Conservation (phyloP, 2,888 invertebrate species). For the Dicycla oo region DNA sequence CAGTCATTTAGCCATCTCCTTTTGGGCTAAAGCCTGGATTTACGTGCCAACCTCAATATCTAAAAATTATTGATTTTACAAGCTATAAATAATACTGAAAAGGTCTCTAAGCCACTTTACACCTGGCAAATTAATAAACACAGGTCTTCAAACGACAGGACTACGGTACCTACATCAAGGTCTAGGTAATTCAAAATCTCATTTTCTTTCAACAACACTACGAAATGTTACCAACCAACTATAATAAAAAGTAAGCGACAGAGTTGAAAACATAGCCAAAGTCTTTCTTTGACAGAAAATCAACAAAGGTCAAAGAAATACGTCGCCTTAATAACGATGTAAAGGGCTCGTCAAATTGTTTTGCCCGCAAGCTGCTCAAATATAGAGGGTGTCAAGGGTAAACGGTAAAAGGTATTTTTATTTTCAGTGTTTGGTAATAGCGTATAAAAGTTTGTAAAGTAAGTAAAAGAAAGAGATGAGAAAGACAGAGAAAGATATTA, state of each 20-base stretch:
- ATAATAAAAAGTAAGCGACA: neutral
- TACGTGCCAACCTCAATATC: neutral
- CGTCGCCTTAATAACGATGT: conserved; percentile 3
- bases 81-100: neutral
- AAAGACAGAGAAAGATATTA: neutral
- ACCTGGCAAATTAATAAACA: neutral
- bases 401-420: conserved; percentile 11
- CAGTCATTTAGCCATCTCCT: no score
- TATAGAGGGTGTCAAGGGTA: conserved; percentile 31
- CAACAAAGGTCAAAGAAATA: conserved; percentile 20
- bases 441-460: neutral
- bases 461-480: neutral
- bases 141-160: neutral
- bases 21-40: neutral
- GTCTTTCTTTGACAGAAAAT: conserved; percentile 27
- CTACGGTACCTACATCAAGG: neutral
- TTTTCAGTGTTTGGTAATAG: conserved; percentile 6
- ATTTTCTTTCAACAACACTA: neutral
- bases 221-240: neutral
- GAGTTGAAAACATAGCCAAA: conserved; percentile 1
- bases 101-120: neutral
- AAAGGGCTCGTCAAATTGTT: conserved; percentile 35
- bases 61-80: neutral
- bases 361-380: conserved; percentile 45
- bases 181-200: neutral